Base-by-base conservation (phyloP, 1,140 invertebrate genomes). In the Drosophila equinoxialis region DNA sequence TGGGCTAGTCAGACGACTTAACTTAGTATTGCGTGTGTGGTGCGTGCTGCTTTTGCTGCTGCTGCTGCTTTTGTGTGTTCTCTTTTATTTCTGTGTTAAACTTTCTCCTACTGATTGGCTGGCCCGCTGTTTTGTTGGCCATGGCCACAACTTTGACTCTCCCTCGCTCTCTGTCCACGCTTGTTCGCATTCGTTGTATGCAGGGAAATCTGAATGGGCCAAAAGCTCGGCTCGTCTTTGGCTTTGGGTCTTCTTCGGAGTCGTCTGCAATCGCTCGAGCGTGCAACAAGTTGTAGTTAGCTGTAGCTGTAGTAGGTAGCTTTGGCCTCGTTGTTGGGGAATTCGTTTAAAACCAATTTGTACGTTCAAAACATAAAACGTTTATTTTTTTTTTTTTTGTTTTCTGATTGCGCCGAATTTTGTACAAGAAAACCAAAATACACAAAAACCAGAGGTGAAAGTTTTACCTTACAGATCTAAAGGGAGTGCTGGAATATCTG, bases 211-310 rank as follows among this genome's bases (percentile, higher is more conserved):
- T 51, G 8, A 70, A 45, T 77, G 69, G 65, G 74, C 55, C 73
- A 67, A 67, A 54, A 20, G 51, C 13, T 35, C 35, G 59, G n/a
- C 54, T 54, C 65, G 68, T 48, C 63, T 42, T 39, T 6, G 64
- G 45, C 63, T 42, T 39, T 6, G 64, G 45, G 33, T 41, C 35
- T 60, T 23, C 59, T 59, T 23, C 58, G 63, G 69, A 78, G 79
- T 68, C 79, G 74, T 77, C 74, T 74, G 77, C 60, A 69, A 74
- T 77, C 79, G 84, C 76, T 87, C 83, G 73, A 89, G 84, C 83
- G 84, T 87, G 83, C 84, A 87, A 87, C 83, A 87, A 69, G 79
- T 83, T 69, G 76, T 61, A 65, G 14, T 8, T 42, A 17, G 37
- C 37, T 13, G 37, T 51, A 51, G 45, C 17, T 23, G 45, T 23